phyloP scores from a whole-genome alignment of 2,888 invertebrate genomes.

The Kryphioiulus occultus region DNA sequence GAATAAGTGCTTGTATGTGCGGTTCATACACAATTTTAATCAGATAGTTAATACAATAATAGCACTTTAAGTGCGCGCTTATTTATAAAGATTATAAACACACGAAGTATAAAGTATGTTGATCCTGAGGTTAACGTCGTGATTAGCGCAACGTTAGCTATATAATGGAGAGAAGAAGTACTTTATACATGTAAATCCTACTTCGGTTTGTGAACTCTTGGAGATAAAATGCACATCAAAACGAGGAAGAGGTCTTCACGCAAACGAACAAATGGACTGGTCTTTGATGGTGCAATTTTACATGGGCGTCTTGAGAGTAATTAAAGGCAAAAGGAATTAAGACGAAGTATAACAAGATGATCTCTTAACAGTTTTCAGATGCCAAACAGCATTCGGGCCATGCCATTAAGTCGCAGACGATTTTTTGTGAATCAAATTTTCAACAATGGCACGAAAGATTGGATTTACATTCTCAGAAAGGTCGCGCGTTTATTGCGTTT shows the following conservation, averaged over 20 bases:
- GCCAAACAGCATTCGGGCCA: too few relatives aligned
- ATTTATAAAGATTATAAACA: neutral
- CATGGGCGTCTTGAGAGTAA: neutral
- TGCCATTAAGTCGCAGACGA: too few relatives aligned
- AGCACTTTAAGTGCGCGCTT: neutral
- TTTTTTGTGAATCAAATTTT: too few relatives aligned
- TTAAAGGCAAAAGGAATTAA: neutral
- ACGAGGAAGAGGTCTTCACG: neutral
- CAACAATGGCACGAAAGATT: neutral
- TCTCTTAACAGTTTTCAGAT: neutral
- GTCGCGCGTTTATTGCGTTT: too few relatives aligned
- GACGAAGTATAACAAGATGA: neutral
- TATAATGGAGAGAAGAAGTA: neutral
- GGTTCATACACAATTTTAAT: neutral
- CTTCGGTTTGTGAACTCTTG: too few relatives aligned
- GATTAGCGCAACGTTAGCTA: neutral
- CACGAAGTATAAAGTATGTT: neutral
- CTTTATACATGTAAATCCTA: neutral
- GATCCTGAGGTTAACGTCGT: neutral
- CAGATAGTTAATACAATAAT: neutral
- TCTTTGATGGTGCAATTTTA: neutral
- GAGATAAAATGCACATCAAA: neutral
- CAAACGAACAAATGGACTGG: neutral
- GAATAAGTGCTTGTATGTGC: slow-evolving; percentile 9
- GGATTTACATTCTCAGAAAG: neutral